phyloP scores from a whole-genome alignment of 2,888 invertebrate species.

The Cheilosia grossa region DNA sequence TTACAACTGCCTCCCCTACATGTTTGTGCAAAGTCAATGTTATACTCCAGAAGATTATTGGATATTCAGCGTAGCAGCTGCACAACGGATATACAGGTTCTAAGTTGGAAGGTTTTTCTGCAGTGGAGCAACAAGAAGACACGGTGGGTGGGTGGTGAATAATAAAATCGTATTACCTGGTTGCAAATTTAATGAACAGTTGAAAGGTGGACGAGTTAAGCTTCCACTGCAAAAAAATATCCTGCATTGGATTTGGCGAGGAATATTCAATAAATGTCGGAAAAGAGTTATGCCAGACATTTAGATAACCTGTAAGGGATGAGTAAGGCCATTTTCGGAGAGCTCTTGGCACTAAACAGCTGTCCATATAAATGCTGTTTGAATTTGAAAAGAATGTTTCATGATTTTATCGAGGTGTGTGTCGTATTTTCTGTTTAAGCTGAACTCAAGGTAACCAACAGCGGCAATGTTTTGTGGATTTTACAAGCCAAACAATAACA shows the following conservation, averaged over 20 bases:
- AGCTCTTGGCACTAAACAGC: too few relatives aligned
- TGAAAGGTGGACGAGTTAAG: slow-evolving; percentile 49
- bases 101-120: not conserved
- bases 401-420: too few relatives aligned
- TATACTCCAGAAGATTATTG: slow-evolving; percentile 49
- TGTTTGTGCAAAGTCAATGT: slow-evolving; percentile 26
- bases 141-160: not conserved
- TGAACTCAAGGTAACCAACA: too few relatives aligned
- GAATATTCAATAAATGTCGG: slow-evolving; percentile 48
- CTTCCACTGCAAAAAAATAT: slow-evolving; percentile 4
- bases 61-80: slow-evolving; percentile 15
- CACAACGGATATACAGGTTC: not conserved
- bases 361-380: too few relatives aligned
- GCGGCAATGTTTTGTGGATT: too few relatives aligned
- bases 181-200: slow-evolving; percentile 35
- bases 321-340: too few relatives aligned
- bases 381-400: too few relatives aligned
- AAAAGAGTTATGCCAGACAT: slow-evolving; percentile 19
- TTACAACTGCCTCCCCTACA: not conserved
- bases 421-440: too few relatives aligned
- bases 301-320: not conserved
- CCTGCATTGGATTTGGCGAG: slow-evolving; percentile 22
- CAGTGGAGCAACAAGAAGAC: slow-evolving; percentile 21
- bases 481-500: too few relatives aligned
- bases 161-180: slow-evolving; percentile 22